Evolutionary conservation across 2,113 vertebrate species (phyloP), one percentile per base, ranked within the genome.

Genomic region (Garra rufa): DNA sequence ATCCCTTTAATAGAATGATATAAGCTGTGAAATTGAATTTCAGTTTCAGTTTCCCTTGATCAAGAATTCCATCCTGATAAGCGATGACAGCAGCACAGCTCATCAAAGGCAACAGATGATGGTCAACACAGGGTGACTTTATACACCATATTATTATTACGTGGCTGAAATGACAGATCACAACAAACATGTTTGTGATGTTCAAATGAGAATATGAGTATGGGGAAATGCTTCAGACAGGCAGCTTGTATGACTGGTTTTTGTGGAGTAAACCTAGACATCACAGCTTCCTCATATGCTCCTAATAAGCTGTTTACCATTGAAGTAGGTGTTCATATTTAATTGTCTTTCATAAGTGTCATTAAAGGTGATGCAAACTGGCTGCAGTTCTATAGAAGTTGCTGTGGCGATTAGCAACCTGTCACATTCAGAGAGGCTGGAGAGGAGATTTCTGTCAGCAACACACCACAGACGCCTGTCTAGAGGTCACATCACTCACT

Each of bases 401-500:
- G 70, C 34, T 19, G 46, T 55, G 30, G 76, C 9, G 78, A 84
- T 84, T 80, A 81, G 57, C 17, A 67, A 15, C 24, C 48, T 57
- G 59, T 84, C 69, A 83, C 17, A 30, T 11, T 19, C 19, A 41
- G 41, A 2, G 28, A 38, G 30, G 48, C 38, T 44, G 67, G 8
- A 28, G 48, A 79, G 28, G 43, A 52, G 14, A n/a, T 24, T 30
- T 28, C 70, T 50, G 69, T 81, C 67, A 55, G 11, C 61, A 41
- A 6, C 50, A 34, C 41, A 63, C 34, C 73, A 78, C 50, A 59
- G 21, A 57, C 14, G 9, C 15, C 28, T 26, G 34, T 61, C 76
- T 78, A 52, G 75, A 44, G 52, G 52, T 43, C 69, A 73, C n/a
- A 74, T 59, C 41, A 43, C 69, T 74, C 81, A 43, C 34, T 83